phyloP scores from a whole-genome alignment of 1,140 invertebrate genomes.

The Platyura marginata region DNA sequence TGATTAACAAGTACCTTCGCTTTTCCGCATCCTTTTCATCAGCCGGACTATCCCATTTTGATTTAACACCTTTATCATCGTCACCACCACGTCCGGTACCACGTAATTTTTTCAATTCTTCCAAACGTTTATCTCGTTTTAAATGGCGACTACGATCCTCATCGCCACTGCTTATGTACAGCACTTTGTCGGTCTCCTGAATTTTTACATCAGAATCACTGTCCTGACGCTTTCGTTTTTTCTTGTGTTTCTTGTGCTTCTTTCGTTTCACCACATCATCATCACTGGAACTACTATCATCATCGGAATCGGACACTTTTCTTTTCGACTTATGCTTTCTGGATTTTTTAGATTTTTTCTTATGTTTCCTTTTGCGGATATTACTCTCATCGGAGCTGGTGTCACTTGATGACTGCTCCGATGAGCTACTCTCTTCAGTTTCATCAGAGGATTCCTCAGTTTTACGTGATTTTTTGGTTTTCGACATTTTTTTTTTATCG shows the following conservation, averaged over 20 bases:
- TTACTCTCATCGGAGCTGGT: neutral
- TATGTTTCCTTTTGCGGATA: neutral
- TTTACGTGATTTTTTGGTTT: neutral
- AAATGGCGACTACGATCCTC: neutral
- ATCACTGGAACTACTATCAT: neutral
- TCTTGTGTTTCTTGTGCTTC: neutral
- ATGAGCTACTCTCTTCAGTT: neutral
- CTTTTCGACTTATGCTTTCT: neutral
- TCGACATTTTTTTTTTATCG: no score
- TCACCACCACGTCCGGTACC: no score
- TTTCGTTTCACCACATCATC: neutral
- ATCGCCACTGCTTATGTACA: neutral
- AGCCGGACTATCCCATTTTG: slow-evolving; percentile 18
- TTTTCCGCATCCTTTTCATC: slow-evolving; percentile 8
- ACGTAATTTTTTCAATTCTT: neutral
- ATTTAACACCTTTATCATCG: slow-evolving; percentile 2
- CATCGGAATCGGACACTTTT: neutral
- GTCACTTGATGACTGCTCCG: neutral
- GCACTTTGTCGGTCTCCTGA: neutral
- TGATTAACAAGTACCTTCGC: neutral
- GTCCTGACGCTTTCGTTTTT: neutral
- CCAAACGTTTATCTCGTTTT: neutral
- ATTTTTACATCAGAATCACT: neutral
- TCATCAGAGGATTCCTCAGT: neutral
- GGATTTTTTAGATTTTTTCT: neutral